Evolutionary conservation across 1,140 invertebrate genomes (phyloP).

Genomic region (Heliconius eleuchia): DNA sequence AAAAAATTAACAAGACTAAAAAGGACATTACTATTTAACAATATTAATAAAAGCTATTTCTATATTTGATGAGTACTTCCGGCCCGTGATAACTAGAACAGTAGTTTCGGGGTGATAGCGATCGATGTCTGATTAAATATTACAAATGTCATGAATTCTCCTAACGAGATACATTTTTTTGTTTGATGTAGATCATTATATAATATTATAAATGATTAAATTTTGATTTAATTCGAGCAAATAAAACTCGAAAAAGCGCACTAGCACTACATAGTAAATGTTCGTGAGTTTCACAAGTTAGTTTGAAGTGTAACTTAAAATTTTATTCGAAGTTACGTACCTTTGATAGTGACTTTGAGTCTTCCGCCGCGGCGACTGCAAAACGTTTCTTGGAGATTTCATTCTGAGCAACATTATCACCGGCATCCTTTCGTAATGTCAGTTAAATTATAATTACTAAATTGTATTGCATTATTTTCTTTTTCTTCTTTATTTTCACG

Average conservation of each 20-base stretch:
- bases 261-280: constrained; percentile 40
- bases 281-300: neutral
- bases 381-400: constrained; percentile 69
- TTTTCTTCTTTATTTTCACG: too few relatives aligned
- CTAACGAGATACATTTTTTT: neutral
- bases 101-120: neutral
- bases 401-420: constrained; percentile 61
- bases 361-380: constrained; percentile 54
- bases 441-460: neutral
- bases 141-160: constrained; percentile 1
- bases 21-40: neutral
- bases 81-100: neutral
- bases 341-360: constrained; percentile 60
- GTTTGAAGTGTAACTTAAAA: neutral
- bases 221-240: constrained; percentile 35
- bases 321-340: constrained; percentile 38
- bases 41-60: neutral
- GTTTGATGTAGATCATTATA: neutral
- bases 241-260: constrained; percentile 60
- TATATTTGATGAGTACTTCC: neutral
- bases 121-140: constrained; percentile 8
- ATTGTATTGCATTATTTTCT: neutral
- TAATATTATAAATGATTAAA: constrained; percentile 1
- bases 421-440: constrained; percentile 53
- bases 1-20: neutral